Evolutionary conservation across 1,140 invertebrate genomes (phyloP).

Genomic region (Paralvinella palmiformis): DNA sequence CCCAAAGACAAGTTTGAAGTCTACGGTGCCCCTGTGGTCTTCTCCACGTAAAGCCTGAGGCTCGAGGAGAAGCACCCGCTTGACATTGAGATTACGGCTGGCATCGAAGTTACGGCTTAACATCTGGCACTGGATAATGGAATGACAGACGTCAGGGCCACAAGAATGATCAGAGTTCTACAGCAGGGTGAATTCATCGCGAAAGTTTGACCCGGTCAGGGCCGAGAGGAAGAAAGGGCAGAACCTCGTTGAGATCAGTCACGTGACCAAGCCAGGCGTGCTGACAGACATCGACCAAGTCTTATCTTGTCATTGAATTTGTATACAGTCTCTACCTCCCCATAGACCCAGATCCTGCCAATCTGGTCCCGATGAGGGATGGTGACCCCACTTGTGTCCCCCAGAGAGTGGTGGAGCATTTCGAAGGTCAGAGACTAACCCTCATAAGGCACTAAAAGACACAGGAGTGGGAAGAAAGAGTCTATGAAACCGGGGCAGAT

Average conservation of each 20-base stretch:
- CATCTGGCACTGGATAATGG: no score
- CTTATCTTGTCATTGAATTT: neutral
- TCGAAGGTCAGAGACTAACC: constrained; percentile 4
- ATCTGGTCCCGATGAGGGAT: constrained; percentile 4
- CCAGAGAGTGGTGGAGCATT: constrained; percentile 7
- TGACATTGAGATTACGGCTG: no score
- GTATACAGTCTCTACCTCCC: constrained; percentile 4
- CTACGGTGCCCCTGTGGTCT: no score
- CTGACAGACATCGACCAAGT: neutral
- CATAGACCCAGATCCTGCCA: neutral
- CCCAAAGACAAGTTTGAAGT: no score
- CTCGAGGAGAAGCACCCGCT: no score
- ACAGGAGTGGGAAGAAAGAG: neutral
- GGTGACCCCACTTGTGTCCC: constrained; percentile 13
- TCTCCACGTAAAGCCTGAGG: no score
- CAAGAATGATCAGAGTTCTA: no score
- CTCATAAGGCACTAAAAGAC: neutral
- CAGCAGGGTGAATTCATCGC: no score
- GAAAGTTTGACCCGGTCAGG: no score
- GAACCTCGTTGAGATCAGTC: neutral
- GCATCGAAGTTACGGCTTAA: no score
- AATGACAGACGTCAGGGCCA: no score
- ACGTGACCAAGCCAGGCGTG: neutral
- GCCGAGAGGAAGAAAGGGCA: neutral
- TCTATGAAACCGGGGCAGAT: constrained; percentile 1